phyloP scores from a whole-genome alignment of 1,140 invertebrate species.

The Brachionus rubens region DNA sequence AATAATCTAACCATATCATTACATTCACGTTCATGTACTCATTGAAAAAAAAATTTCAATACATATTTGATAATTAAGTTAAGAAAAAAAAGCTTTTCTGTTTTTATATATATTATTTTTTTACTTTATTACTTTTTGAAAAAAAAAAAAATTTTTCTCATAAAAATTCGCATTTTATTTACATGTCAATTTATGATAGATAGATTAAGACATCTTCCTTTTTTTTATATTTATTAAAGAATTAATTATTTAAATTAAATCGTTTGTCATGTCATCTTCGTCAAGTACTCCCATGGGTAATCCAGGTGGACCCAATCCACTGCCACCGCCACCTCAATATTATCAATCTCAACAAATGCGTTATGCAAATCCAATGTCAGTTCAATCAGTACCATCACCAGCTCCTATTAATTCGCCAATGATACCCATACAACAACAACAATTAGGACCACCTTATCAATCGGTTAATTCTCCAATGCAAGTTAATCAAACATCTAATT shows the following conservation, averaged over 20 bases:
- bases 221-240: neutral
- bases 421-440: slow-evolving; percentile 2
- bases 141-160: too few relatives aligned
- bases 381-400: slow-evolving; percentile 11
- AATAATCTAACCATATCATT: too few relatives aligned
- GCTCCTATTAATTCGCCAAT: neutral
- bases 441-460: neutral
- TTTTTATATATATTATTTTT: too few relatives aligned
- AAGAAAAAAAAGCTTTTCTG: too few relatives aligned
- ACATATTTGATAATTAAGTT: too few relatives aligned
- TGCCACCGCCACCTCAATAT: neutral
- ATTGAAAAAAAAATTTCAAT: too few relatives aligned
- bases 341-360: slow-evolving; percentile 28
- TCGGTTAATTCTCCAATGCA: slow-evolving; percentile 26
- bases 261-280: slow-evolving; percentile 2
- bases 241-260: too few relatives aligned
- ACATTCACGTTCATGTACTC: too few relatives aligned
- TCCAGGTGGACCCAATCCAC: neutral
- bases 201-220: neutral
- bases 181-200: neutral
- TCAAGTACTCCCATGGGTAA: neutral
- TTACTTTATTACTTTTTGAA: too few relatives aligned
- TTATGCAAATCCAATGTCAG: slow-evolving; percentile 25
- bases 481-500: neutral
- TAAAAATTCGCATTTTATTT: too few relatives aligned